Evolutionary conservation across 2,888 invertebrate genomes (phyloP), one percentile per base, ranked within the genome.

Genomic region (Liposcelis brunnea): DNA sequence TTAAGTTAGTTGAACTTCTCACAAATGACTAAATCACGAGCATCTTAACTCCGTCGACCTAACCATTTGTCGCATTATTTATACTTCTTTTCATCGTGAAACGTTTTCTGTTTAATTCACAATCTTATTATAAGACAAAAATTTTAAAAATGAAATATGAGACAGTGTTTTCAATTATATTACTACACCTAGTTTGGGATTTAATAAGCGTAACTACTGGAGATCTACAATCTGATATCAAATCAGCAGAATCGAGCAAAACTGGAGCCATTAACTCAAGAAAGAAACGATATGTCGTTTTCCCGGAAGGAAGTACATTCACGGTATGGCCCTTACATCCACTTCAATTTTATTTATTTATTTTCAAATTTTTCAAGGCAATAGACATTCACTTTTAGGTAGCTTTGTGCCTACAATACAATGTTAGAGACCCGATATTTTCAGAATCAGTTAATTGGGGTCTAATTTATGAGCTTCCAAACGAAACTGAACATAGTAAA

Each of bases 381-480:
- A 14, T 18, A 40, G 7, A 18, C 11, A 40, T 16, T 18, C 40
- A 7, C 12, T 40, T 40, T 18, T 21, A 40, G 40, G 21, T 40
- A 21, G 40, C 19, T 14, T 21, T 40, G 7, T 40, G 40, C 21
- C 40, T 40, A 15, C 40, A 40, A 18, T 40, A 40, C 21, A 40
- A 40, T 11, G 40, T 40, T 7, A 19, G 21, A 7, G 40, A 40
- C 16, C 40, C 40, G 6, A 40, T 40, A 18, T 40, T 40, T 19
- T 40, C 40, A n/a, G 5, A 40, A 40, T 19, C 19, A 6, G 15
- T 40, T 5, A 40, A 40, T 21, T 40, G 19, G 16, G 19, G 12
- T n/a, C 21, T 40, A 5, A n/a, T 6, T 14, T 40, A 19, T 18
- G 40, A 40, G 5, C 21, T 40, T 16, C 40, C 40, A 5, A 40